Conservation (phyloP, 1,140 invertebrate species). For the Diorhabda sublineata region DNA sequence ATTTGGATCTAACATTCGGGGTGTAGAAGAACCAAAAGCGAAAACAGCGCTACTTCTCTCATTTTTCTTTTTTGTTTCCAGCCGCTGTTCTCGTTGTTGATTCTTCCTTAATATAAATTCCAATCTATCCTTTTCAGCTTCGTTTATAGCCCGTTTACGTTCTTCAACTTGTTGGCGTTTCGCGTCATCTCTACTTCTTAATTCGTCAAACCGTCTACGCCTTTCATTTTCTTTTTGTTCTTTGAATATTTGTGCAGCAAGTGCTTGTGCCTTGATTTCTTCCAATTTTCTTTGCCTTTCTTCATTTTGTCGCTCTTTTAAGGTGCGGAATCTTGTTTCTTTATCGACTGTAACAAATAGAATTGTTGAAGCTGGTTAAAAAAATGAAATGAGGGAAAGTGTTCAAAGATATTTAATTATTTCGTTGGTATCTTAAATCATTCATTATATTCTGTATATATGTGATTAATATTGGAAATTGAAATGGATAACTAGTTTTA, state of each 20-base stretch:
- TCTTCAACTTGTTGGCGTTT: slow-evolving; percentile 77
- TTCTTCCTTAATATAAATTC: slow-evolving; percentile 81
- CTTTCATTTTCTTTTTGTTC: slow-evolving; percentile 84
- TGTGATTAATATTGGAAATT: no score
- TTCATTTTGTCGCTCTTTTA: slow-evolving; percentile 78
- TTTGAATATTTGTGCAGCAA: slow-evolving; percentile 79
- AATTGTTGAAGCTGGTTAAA: background rate
- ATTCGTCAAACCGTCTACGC: slow-evolving; percentile 72
- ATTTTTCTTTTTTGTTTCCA: slow-evolving; percentile 69
- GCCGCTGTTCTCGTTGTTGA: slow-evolving; percentile 75
- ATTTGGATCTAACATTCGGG: slow-evolving; percentile 76
- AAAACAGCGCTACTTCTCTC: slow-evolving; percentile 68
- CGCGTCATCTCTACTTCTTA: slow-evolving; percentile 70
- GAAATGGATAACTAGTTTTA: no score
- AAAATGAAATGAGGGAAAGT: background rate
- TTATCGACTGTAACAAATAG: slow-evolving; percentile 47
- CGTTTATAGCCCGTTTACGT: slow-evolving; percentile 79
- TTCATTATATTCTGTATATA: no score
- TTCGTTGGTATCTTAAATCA: background rate
- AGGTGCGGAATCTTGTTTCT: slow-evolving; percentile 59
- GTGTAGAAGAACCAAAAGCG: slow-evolving; percentile 86
- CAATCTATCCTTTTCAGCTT: slow-evolving; percentile 77
- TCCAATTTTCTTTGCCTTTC: slow-evolving; percentile 80
- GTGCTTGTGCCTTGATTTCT: slow-evolving; percentile 78
- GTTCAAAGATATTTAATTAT: background rate